Evolutionary conservation across 1,140 invertebrate species (phyloP).

Genomic region (Hyles vespertilio): DNA sequence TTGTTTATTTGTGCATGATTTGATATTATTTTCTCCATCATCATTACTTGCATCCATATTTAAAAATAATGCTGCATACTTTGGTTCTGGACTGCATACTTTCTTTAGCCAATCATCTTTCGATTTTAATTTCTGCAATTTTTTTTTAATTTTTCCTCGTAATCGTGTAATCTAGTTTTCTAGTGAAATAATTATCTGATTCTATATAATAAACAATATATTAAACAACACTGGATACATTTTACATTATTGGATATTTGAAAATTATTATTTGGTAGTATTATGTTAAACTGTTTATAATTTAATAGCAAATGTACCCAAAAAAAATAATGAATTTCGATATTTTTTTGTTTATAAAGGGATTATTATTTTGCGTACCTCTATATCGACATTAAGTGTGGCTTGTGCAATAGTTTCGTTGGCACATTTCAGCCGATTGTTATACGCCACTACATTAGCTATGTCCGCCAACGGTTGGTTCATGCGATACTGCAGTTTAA

Average conservation of each 20-base stretch:
- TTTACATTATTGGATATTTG: no score
- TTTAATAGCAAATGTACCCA: no score
- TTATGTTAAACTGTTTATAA: no score
- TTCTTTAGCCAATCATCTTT: conserved; percentile 74
- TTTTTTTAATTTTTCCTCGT: no score
- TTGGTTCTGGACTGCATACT: conserved; percentile 73
- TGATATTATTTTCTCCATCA: conserved; percentile 18
- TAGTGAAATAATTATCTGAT: no score
- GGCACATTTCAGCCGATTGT: conserved; percentile 84
- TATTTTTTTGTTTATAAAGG: no score
- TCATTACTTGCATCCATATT: conserved; percentile 10
- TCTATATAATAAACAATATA: no score
- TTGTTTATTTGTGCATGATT: conserved; percentile 77
- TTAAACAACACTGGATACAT: no score
- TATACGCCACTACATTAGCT: conserved; percentile 91
- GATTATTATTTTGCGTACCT: conserved; percentile 25
- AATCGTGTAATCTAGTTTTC: no score
- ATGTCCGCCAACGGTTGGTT: conserved; percentile 89
- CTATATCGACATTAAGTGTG: conserved; percentile 29
- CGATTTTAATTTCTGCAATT: conserved; percentile 6
- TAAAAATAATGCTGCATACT: conserved; percentile 82
- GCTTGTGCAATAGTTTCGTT: conserved; percentile 79
- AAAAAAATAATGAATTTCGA: no score
- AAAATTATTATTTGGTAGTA: no score
- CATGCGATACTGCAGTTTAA: conserved; percentile 95